Evolutionary conservation across 2,113 vertebrate species (phyloP), one percentile per base, ranked within the genome.

Genomic region (Peromyscus maniculatus): DNA sequence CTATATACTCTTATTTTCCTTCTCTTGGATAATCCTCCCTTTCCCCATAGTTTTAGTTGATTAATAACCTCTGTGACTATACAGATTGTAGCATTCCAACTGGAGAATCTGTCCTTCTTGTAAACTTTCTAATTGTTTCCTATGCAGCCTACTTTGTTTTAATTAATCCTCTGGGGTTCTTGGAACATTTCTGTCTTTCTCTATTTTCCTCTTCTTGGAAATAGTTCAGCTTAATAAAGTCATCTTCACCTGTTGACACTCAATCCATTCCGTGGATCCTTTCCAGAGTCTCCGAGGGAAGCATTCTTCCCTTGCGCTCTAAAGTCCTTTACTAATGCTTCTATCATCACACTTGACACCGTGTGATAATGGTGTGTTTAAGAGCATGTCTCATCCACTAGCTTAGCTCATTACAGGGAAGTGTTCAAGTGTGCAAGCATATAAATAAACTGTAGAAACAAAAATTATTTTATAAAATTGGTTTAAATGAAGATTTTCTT

Each of bases 401-500:
- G 55, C 55, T 87, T 74, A 83, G 93, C 87, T 95, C 77, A 93
- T 90, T 57, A 89, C 21, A 94, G 83, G 43, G 49, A 74, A 87
- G 28, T 77, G n/a, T 71, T 97, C 57, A 91, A 69, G n/a, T 93
- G 78, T 95, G 39, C 88, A 94, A 95, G 22, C 69, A 67, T 91
- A 75, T 69, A 72, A 77, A 87, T 55, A 95, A 92, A 84, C 11
- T 91, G n/a, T 15, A 72, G 28, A 83, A 91, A 74, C 64, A 87
- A 91, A 95, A 62, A 36, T 67, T 62, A 5, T 43, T 46, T 88
- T 93, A 62, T 66, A 90, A 92, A 97, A 92, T 43, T 95, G 84
- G 84, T 90, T 96, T 93, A 93, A 89, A 97, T 96, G 89, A 97
- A 86, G 43, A 95, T 64, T 95, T 95, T 62, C 77, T 46, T 79